Conservation (phyloP, 2,797 vertebrate species). For the Coreius guichenoti region DNA sequence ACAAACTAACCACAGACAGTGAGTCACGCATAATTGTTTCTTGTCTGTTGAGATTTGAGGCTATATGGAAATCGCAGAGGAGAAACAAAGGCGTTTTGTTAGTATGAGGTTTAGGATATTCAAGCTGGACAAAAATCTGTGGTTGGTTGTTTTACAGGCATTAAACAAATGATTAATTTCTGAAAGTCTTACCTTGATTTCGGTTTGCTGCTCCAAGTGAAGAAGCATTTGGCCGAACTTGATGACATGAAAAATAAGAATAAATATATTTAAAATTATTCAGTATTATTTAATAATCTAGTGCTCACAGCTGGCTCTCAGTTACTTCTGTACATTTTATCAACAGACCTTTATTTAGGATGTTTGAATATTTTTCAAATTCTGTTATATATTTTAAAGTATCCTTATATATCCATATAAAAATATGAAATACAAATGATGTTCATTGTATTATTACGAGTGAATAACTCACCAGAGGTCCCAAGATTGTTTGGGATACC, state of each 20-base stretch:
- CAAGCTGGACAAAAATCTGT: constrained; percentile 61
- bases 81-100: constrained; percentile 1
- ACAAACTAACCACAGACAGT: neutral
- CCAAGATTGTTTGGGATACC: constrained; percentile 95
- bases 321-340: constrained; percentile 1
- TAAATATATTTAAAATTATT: neutral
- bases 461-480: constrained; percentile 95
- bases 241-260: constrained; percentile 70
- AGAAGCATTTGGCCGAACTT: constrained; percentile 97
- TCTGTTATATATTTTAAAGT: neutral
- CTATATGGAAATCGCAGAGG: neutral
- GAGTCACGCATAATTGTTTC: neutral
- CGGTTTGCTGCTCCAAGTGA: constrained; percentile 98
- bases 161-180: neutral
- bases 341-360: neutral
- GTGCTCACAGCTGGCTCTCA: neutral
- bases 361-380: neutral
- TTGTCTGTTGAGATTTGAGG: constrained; percentile 5
- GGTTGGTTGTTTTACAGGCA: neutral
- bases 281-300: neutral
- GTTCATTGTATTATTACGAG: too few species aligned
- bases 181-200: constrained; percentile 94
- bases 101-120: constrained; percentile 64
- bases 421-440: neutral
- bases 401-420: neutral